These are phyloP conservation scores for Achlya flavicornis DNA, from an alignment of 2,888 invertebrate genomes.

Conservation along the genomic window DNA sequence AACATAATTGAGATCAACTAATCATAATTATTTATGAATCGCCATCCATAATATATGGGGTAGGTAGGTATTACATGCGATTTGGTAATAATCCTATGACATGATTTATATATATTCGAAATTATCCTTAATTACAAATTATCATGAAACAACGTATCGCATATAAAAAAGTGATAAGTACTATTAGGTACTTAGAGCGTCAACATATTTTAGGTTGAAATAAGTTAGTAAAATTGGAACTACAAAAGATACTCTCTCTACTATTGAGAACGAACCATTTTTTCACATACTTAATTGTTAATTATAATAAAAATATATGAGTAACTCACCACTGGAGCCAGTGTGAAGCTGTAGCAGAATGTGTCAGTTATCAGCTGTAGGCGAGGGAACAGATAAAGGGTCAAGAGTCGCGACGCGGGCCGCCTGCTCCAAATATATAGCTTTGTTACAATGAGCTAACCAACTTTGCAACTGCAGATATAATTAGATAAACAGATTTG, in stretches of 20 bases:
- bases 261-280: too few species aligned
- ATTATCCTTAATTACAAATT: too few species aligned
- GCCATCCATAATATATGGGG: not conserved
- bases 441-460: constrained; percentile 13
- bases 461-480: constrained; percentile 26
- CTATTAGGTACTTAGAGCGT: too few species aligned
- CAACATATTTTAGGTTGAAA: too few species aligned
- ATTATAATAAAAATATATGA: not conserved
- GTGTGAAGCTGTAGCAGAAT: not conserved
- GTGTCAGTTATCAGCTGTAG: constrained; percentile 11
- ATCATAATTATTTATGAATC: not conserved
- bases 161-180: too few species aligned
- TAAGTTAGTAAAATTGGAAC: too few species aligned
- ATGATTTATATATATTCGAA: too few species aligned
- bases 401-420: constrained; percentile 34
- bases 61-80: not conserved
- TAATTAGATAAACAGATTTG: constrained; percentile 13
- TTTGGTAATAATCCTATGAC: not conserved
- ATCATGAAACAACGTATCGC: too few species aligned
- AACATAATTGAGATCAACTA: not conserved
- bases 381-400: constrained; percentile 35
- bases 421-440: constrained; percentile 12
- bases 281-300: not conserved
- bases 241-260: too few species aligned
- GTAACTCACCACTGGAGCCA: constrained; percentile 3